Evolutionary conservation across 2,888 invertebrate genomes (phyloP), one percentile per base, ranked within the genome.

Genomic region (Orthosia gracilis): DNA sequence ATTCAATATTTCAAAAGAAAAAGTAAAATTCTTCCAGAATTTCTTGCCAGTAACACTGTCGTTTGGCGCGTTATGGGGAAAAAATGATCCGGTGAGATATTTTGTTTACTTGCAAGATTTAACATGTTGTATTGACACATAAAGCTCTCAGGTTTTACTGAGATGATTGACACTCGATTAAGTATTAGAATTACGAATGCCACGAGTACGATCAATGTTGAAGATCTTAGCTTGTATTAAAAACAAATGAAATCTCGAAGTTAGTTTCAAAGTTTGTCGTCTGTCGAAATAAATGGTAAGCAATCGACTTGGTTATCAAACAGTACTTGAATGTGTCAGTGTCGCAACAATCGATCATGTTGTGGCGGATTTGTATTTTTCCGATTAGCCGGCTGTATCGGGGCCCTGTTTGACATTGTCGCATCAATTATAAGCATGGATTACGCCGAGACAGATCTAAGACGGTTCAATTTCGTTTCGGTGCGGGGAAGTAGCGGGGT

Each of bases 361-460:
- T 89, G 91, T 73, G 88, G 83, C 88, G 94, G 95, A 95, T 95
- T 95, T 94, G 94, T 95, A 94, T 96, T 96, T 95, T 96, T 96
- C 94, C 95, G 95, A 95, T 96, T 95, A 94, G 93, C 83, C 78
- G 83, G 83, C 92, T 93, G 93, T 94, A 94, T 93, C 93, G 90
- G 91, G 89, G 89, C 92, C 89, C 92, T 92, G 91, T 93, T 95
- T 95, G 96, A 96, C 96, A 94, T 94, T 93, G 95, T 94, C 94
- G 93, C 96, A 96, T 96, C 96, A 96, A 96, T 96, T 96, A 96
- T 96, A 96, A 95, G 93, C 93, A 89, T 89, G 96, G 96, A 94
- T 96, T 96, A 96, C 93, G 83, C 82, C 84, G 90, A 92, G 96
- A 96, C 96, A 96, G 96, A 93, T 94, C 92, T 93, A 91, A 96